phyloP scores from a whole-genome alignment of 2,888 invertebrate genomes.

The Marasmarcha lunaedactyla region DNA sequence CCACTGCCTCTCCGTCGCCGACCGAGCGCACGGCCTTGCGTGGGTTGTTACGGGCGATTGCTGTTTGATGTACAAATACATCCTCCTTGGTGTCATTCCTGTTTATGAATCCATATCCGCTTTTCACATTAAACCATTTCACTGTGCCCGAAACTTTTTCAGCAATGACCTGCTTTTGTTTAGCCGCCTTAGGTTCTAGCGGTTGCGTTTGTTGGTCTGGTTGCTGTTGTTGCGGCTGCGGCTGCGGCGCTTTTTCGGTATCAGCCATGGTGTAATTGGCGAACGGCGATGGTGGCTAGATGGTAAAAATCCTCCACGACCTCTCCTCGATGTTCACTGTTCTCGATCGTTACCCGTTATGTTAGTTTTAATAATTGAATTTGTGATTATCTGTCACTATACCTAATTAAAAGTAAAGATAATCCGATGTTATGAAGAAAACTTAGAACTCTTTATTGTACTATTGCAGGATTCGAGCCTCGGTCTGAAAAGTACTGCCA shows the following conservation, averaged over 20 bases:
- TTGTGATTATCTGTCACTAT: no score
- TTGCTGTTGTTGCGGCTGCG: conserved; percentile 76
- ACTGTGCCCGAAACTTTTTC: conserved; percentile 97
- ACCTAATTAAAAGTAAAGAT: no score
- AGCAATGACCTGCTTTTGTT: conserved; percentile 91
- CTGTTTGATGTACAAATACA: conserved; percentile 99
- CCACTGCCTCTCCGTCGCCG: conserved; percentile 97
- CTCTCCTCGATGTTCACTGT: conserved; percentile 79
- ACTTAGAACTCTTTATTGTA: no score
- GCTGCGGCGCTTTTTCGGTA: conserved; percentile 88
- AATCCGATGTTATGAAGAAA: no score
- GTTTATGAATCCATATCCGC: conserved; percentile 99
- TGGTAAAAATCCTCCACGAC: conserved; percentile 81
- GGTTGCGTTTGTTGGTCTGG: conserved; percentile 73
- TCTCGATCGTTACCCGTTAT: conserved; percentile 64
- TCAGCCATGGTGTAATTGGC: conserved; percentile 94
- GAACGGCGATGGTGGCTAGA: conserved; percentile 79
- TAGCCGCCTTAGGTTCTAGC: conserved; percentile 74
- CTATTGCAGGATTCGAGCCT: no score
- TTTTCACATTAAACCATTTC: conserved; percentile 98
- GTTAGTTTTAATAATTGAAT: no score
- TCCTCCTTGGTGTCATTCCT: conserved; percentile 99
- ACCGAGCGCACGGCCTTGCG: conserved; percentile 98
- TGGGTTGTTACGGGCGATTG: conserved; percentile 98
- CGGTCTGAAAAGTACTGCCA: no score